Conservation (phyloP, 2,113 vertebrate genomes). For the Aleadryas rufinucha region DNA sequence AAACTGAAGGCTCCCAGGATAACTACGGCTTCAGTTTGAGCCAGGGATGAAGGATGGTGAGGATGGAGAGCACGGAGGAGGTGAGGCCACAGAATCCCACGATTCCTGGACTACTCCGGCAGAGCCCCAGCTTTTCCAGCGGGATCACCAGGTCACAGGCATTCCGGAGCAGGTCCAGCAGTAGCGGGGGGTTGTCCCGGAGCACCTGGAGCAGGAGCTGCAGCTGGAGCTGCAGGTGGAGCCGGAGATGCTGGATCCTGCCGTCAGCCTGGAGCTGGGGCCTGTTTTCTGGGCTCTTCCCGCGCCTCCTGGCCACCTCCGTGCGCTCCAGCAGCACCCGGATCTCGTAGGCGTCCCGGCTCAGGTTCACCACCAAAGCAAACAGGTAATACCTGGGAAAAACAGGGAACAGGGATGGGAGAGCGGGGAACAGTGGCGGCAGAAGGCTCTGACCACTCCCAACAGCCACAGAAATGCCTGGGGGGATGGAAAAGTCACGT, state of each 20-base stretch:
- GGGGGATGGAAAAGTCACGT: neutral
- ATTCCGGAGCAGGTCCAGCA: constrained; percentile 87
- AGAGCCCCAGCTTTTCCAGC: constrained; percentile 85
- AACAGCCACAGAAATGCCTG: neutral
- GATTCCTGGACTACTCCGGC: constrained; percentile 73
- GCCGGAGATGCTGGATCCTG: neutral
- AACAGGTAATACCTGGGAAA: constrained; percentile 88
- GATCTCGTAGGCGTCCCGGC: constrained; percentile 87
- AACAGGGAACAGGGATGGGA: too few relatives aligned
- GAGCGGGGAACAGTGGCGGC: neutral
- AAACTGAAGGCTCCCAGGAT: neutral
- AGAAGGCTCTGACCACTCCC: neutral
- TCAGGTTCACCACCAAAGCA: constrained; percentile 88
- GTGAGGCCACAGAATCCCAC: constrained; percentile 87
- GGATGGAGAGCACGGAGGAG: constrained; percentile 86
- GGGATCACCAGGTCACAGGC: constrained; percentile 89
- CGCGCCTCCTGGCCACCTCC: constrained; percentile 42
- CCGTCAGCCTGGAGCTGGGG: neutral
- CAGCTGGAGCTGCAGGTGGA: constrained; percentile 68
- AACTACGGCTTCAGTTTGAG: constrained; percentile 86
- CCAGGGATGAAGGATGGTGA: constrained; percentile 88
- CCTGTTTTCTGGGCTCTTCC: neutral
- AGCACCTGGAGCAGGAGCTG: constrained; percentile 75
- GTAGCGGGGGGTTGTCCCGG: constrained; percentile 81
- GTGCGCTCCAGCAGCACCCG: constrained; percentile 75